Conservation (phyloP, 2,888 invertebrate genomes). For the Branchellion lobata region DNA sequence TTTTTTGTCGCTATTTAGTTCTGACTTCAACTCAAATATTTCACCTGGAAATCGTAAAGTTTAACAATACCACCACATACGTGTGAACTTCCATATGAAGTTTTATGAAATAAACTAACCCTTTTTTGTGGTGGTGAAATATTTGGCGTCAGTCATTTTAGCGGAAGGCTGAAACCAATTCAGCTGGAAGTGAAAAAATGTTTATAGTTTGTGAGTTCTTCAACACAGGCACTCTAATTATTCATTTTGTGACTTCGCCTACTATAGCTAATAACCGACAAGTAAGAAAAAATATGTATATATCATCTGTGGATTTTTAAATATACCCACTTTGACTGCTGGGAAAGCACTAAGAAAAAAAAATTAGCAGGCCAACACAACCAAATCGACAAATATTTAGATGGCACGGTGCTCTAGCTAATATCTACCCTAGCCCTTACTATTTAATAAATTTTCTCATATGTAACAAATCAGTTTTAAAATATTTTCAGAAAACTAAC, state of each 20-base stretch:
- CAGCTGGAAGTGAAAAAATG: constrained; percentile 38
- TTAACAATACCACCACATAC: neutral
- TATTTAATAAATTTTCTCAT: neutral
- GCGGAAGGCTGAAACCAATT: constrained; percentile 42
- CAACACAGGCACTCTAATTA: neutral
- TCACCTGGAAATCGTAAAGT: constrained; percentile 69
- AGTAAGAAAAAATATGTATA: neutral
- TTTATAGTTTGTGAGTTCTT: neutral
- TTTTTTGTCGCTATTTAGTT: constrained; percentile 97
- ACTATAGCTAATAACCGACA: neutral
- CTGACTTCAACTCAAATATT: constrained; percentile 97
- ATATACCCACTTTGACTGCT: neutral
- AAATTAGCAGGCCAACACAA: neutral
- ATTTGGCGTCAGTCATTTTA: constrained; percentile 96
- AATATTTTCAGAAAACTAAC: neutral
- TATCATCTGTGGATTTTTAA: neutral
- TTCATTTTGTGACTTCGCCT: neutral
- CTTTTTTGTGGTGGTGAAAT: constrained; percentile 98
- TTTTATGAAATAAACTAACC: constrained; percentile 61
- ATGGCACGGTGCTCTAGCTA: neutral
- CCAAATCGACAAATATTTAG: neutral
- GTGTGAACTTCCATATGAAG: neutral
- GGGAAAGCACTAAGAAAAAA: neutral
- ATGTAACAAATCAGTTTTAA: neutral
- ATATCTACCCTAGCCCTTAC: too few species aligned